Base-by-base conservation (phyloP, 2,113 vertebrate genomes). In the Carassius gibelio region DNA sequence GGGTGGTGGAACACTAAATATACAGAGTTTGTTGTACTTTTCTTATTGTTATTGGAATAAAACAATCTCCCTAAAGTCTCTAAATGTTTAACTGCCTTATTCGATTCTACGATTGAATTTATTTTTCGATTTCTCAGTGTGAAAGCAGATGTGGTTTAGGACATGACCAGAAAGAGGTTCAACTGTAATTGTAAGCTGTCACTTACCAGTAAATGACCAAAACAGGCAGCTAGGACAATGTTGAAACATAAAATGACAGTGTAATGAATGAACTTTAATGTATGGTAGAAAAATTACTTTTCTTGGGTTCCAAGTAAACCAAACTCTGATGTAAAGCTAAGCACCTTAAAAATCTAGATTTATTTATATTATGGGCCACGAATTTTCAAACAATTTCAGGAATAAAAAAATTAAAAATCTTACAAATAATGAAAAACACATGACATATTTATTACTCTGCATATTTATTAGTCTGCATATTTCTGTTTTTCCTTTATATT, bases 61-160 rank as follows among this genome's bases (percentile, higher is more conserved):
- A 59, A 21, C 21, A 61, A 61, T 3, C 3, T 2, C 21, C 57
- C 57, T 42, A 42, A 42, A n/a, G 21, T n/a, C 19, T 61, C 57
- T n/a, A n/a, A 59, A 8, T 57, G 7, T 21, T 21, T 21, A 8
- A 59, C 55, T 59, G 55, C 17, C 55, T 59, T 59, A 21, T 59
- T 9, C n/a, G 57, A 9, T 61, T 0, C 1, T 42, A 74, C 38
- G 0, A 48, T 9, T 11, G 15, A 30, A 66, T 30, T 2, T 7
- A 66, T 66, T 66, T 66, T 26, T 30, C 0, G n/a, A 75, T 50
- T 75, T 75, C 21, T 52, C 42, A 75, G 45, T 75, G 23, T 75
- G n/a, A 86, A 86, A 86, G 77, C 62, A 87, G 84, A 78, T 86
- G 82, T 81, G 85, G 78, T 88, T 86, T 83, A 3, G n/a, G 19